Evolutionary conservation across 2,888 invertebrate genomes (phyloP).

Genomic region (Dilophus febrilis): DNA sequence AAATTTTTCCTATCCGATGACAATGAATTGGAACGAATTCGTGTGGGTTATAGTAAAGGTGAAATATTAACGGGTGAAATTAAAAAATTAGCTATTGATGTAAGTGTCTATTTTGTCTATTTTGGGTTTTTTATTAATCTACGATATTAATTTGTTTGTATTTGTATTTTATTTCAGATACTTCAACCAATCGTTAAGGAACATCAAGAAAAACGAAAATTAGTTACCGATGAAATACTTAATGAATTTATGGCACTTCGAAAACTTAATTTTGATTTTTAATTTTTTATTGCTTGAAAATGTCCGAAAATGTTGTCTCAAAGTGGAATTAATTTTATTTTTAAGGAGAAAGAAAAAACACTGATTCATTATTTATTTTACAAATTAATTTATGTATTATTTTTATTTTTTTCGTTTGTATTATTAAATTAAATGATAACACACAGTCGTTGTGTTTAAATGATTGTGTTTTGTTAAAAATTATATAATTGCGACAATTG

Average conservation of each 20-base stretch:
- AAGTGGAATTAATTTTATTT: too few species aligned
- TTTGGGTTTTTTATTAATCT: background rate
- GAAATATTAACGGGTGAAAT: slow-evolving; percentile 84
- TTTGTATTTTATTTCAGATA: slow-evolving; percentile 20
- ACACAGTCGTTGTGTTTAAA: too few species aligned
- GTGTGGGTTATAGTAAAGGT: slow-evolving; percentile 37
- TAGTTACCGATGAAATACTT: slow-evolving; percentile 72
- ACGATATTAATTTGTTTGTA: background rate
- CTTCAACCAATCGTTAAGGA: slow-evolving; percentile 59
- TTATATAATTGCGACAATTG: too few species aligned
- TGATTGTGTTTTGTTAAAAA: too few species aligned
- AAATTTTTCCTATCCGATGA: slow-evolving; percentile 93
- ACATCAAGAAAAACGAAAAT: slow-evolving; percentile 65
- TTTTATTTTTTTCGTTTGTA: too few species aligned
- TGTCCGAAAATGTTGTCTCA: too few species aligned
- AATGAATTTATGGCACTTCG: slow-evolving; percentile 72
- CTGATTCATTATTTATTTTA: too few species aligned
- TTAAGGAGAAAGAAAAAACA: too few species aligned
- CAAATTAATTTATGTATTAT: too few species aligned
- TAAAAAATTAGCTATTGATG: slow-evolving; percentile 76
- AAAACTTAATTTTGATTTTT: slow-evolving; percentile 39
- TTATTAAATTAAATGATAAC: too few species aligned
- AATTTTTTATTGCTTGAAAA: too few species aligned
- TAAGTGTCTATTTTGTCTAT: slow-evolving; percentile 11
- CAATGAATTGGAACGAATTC: slow-evolving; percentile 56